Evolutionary conservation across 2,797 vertebrate species (phyloP).

Genomic region (Loriculus beryllinus): DNA sequence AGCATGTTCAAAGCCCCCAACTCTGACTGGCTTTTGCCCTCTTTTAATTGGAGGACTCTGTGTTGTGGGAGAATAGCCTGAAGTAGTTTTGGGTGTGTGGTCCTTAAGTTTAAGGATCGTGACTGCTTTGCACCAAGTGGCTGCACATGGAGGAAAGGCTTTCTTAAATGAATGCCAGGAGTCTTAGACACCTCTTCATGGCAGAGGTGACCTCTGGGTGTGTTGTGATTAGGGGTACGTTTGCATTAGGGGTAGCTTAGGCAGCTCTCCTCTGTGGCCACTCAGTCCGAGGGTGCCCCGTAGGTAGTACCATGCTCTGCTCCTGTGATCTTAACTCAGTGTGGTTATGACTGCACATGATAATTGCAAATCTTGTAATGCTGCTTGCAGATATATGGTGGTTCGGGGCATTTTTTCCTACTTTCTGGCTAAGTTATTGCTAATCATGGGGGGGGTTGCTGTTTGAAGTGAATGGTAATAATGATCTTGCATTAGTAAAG

Average conservation of each 20-base stretch:
- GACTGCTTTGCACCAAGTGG: background rate
- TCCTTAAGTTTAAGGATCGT: background rate
- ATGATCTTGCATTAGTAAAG: background rate
- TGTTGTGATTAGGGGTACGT: background rate
- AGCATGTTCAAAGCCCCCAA: background rate
- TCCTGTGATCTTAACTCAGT: background rate
- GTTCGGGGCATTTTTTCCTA: fast-evolving
- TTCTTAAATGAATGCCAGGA: background rate
- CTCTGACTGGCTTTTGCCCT: background rate
- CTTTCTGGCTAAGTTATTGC: background rate
- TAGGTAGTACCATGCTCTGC: background rate
- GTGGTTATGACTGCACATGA: background rate
- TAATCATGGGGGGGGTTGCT: background rate
- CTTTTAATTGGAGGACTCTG: background rate
- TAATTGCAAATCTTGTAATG: background rate
- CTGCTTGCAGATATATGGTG: background rate
- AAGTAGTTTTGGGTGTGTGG: background rate
- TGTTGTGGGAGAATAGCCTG: background rate
- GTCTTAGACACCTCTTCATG: background rate
- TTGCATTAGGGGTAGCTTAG: background rate
- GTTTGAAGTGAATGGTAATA: background rate
- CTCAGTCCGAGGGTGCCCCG: background rate
- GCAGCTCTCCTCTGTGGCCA: background rate
- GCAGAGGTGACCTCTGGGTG: background rate
- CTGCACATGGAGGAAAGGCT: background rate